Evolutionary conservation across 2,113 vertebrate genomes (phyloP).

Genomic region (Pelusios castaneus): DNA sequence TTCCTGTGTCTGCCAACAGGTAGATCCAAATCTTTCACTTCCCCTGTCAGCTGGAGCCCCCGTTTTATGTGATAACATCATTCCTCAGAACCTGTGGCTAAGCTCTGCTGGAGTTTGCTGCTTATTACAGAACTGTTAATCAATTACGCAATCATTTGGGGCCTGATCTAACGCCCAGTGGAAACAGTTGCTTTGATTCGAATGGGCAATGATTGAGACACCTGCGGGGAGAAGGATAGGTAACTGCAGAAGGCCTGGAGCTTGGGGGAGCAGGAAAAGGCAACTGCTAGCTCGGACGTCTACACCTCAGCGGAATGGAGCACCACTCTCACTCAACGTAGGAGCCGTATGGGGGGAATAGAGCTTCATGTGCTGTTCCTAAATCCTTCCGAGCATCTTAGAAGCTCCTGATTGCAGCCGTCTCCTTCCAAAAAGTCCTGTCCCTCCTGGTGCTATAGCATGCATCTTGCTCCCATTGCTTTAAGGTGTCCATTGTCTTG

Average conservation of each 20-base stretch:
- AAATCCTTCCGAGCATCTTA: neutral
- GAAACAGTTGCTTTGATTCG: neutral
- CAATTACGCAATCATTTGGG: neutral
- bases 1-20: neutral
- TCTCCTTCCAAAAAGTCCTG: neutral
- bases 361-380: neutral
- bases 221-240: neutral
- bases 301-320: neutral
- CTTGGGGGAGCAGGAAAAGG: neutral
- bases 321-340: neutral
- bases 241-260: neutral
- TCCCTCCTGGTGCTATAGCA: too few species aligned
- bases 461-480: too few species aligned
- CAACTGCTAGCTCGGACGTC: neutral
- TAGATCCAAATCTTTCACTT: neutral
- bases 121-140: neutral
- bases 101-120: too few species aligned
- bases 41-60: neutral
- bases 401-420: neutral
- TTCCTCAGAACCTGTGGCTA: too few species aligned
- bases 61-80: too few species aligned
- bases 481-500: neutral
- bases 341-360: neutral
- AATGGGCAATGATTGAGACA: neutral
- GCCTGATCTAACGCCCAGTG: neutral